Evolutionary conservation across 2,113 vertebrate species (phyloP), one percentile per base, ranked within the genome.

Genomic region (Clinocottus analis): DNA sequence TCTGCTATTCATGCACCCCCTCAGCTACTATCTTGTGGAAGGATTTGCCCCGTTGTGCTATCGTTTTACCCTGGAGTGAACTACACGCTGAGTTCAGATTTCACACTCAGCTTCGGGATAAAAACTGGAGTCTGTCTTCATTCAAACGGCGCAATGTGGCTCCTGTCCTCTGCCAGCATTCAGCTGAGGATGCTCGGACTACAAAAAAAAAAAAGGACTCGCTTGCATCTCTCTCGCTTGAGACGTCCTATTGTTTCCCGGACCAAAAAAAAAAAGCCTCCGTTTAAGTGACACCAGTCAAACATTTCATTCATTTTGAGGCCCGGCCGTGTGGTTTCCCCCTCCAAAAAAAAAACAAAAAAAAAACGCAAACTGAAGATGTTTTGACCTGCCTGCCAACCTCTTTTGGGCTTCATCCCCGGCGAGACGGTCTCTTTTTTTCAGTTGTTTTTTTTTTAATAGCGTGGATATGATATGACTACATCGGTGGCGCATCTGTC

Each of bases 321-420:
- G 90, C 86, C 89, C 84, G 45, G 55, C 51, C 63, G 70, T 80
- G 85, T 35, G 69, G 53, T 62, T 29, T 59, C 73, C 55, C 70
- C 59, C 61, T 29, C 25, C 53, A 4, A 5, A 17, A 45, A 49
- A 37, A 75, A 79, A 67, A 64, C 53, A 4, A 5, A 17, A 45
- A 49, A 37, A 75, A 79, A 67, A 64, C 58, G 47, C 59, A 41
- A 62, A 7, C 67, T 58, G 73, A 25, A 49, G 72, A 80, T 75
- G 87, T 83, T 79, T 55, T 75, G 84, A 83, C 74, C 82, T 60
- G 87, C 47, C 66, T 53, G 67, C 79, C 81, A 77, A 49, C 60
- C 87, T 39, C 65, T 63, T 43, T 51, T 23, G 60, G 64, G 45
- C 58, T 82, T 37, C 60, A 86, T 84, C 66, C 74, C 45, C 41